Evolutionary conservation across 2,797 vertebrate genomes (phyloP).

Genomic region (Lithobates sylvaticus): DNA sequence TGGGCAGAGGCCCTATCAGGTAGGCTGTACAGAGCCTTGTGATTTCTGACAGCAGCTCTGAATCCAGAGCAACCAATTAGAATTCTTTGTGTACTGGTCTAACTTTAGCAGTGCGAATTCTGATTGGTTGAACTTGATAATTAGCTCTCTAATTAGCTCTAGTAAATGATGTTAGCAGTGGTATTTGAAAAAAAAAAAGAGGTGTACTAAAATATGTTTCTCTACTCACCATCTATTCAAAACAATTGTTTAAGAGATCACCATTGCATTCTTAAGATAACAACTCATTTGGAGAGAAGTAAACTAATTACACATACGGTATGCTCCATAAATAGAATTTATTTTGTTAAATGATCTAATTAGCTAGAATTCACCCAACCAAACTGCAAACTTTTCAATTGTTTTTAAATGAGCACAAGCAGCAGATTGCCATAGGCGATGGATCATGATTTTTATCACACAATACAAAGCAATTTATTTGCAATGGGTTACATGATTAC

Average conservation of each 20-base stretch:
- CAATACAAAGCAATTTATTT: conserved; percentile 58
- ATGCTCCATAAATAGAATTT: conserved; percentile 53
- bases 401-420: conserved; percentile 53
- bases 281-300: conserved; percentile 31
- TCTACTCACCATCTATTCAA: background rate
- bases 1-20: too few species aligned
- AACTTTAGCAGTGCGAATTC: too few species aligned
- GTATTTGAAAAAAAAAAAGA: background rate
- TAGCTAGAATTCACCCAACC: conserved; percentile 51
- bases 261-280: conserved; percentile 10
- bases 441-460: conserved; percentile 62
- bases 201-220: background rate
- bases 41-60: too few species aligned
- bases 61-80: too few species aligned
- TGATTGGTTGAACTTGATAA: too few species aligned
- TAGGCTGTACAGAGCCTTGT: too few species aligned
- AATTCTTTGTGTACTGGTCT: too few species aligned
- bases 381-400: conserved; percentile 56
- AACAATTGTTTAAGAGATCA: conserved; percentile 8
- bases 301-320: conserved; percentile 32
- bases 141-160: too few species aligned
- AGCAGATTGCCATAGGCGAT: conserved; percentile 49
- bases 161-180: too few species aligned
- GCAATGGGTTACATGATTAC: conserved; percentile 55
- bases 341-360: conserved; percentile 57